A percentile compares a stretch with the other conserved stretches of the same genome.
phyloP scores from a whole-genome alignment of 2,888 invertebrate species.

The Cryptocephalus primarius region DNA sequence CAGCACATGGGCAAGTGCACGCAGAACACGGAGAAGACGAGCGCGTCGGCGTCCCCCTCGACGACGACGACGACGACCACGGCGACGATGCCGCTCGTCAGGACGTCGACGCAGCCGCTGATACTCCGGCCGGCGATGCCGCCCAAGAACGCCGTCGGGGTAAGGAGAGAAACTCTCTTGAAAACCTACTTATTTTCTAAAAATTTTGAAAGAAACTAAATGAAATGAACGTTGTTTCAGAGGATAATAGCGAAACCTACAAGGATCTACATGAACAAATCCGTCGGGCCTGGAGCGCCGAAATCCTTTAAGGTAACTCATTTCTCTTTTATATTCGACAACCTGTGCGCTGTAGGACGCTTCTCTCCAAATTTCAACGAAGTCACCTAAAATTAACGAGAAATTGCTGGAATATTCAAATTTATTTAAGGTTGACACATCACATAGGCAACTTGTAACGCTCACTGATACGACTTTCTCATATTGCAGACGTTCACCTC shows the following conservation, averaged over 20 bases:
- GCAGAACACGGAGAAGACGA: constrained; percentile 26
- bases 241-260: constrained; percentile 26
- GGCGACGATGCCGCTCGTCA: background rate
- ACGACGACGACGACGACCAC: too few species aligned
- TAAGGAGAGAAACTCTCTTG: too few species aligned
- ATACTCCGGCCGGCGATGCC: background rate
- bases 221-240: constrained; percentile 14
- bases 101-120: background rate
- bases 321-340: too few species aligned
- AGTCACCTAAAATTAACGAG: too few species aligned
- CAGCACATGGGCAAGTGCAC: constrained; percentile 57
- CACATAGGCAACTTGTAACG: background rate
- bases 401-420: too few species aligned
- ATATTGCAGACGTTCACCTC: constrained; percentile 10
- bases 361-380: too few species aligned
- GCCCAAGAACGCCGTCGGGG: too few species aligned
- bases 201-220: too few species aligned
- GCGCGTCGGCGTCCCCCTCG: too few species aligned
- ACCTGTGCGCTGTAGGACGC: too few species aligned
- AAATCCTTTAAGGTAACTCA: constrained; percentile 18
- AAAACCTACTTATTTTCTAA: too few species aligned
- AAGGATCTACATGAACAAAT: constrained; percentile 26
- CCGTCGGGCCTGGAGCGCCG: constrained; percentile 6
- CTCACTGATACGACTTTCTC: too few species aligned
- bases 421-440: background rate